phyloP scores from a whole-genome alignment of 2,797 vertebrate genomes.

The Eurystomus glaucurus region DNA sequence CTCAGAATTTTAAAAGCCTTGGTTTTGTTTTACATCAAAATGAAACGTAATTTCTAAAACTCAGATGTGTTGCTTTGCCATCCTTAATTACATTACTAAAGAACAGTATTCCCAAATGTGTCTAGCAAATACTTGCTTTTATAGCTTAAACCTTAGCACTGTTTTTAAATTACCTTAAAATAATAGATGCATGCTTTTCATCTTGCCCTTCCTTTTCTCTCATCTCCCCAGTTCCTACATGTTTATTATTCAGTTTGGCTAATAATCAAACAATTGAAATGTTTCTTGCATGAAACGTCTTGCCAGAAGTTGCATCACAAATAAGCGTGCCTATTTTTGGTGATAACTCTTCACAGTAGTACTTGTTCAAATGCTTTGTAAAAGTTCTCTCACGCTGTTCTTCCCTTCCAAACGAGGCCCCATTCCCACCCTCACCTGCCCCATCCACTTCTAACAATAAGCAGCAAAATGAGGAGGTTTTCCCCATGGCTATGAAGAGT shows the following conservation, averaged over 20 bases:
- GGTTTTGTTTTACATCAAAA: conserved; percentile 10
- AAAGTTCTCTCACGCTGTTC: background rate
- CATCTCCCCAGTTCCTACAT: background rate
- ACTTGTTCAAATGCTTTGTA: background rate
- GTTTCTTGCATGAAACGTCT: background rate
- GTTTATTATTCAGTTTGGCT: background rate
- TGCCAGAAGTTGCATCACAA: background rate
- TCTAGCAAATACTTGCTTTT: background rate
- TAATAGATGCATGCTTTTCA: background rate
- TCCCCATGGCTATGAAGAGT: background rate
- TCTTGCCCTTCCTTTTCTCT: background rate
- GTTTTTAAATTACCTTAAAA: background rate
- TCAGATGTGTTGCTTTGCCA: background rate
- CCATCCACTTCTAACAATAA: background rate
- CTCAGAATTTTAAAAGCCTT: conserved; percentile 29
- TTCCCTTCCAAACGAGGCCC: background rate
- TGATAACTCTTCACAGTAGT: background rate
- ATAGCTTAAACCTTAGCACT: background rate
- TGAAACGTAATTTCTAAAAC: conserved; percentile 19
- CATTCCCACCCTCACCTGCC: accelerated
- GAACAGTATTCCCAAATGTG: background rate
- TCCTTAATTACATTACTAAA: background rate
- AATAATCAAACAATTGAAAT: background rate
- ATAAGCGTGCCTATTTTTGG: background rate
- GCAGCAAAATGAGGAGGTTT: background rate